Percentiles rank a stretch among this genome's conserved stretches.
Conservation (phyloP, 2,888 invertebrate species). For the Heliconius charithonia region DNA sequence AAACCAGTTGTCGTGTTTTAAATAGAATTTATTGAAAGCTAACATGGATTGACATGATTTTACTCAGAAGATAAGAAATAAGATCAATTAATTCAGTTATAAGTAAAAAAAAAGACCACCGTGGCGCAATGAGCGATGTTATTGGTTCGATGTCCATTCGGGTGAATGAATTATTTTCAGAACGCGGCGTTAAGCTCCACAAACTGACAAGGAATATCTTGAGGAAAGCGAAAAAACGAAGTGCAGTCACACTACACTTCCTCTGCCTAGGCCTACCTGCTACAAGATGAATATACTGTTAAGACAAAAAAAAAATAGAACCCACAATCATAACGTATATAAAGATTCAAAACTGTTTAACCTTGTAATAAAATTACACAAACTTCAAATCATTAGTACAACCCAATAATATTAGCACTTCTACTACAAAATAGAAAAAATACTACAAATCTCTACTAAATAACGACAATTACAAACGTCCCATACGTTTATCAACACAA, state of each 20-base stretch:
- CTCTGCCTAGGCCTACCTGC: no score
- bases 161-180: background rate
- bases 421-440: background rate
- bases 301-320: background rate
- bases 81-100: background rate
- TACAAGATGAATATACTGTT: background rate
- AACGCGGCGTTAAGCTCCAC: no score
- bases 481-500: constrained; percentile 9
- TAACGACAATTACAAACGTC: background rate
- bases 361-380: no score
- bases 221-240: no score
- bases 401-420: no score
- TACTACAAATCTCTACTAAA: background rate
- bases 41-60: background rate
- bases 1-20: constrained; percentile 5
- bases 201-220: no score
- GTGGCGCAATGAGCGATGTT: background rate
- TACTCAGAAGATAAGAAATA: background rate
- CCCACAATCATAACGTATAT: background rate
- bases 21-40: background rate
- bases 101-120: background rate
- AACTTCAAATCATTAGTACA: no score
- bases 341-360: background rate
- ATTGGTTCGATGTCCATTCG: background rate
- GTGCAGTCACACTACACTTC: no score